Conservation (phyloP, 2,888 invertebrate genomes). For the Lysandra bellargus region DNA sequence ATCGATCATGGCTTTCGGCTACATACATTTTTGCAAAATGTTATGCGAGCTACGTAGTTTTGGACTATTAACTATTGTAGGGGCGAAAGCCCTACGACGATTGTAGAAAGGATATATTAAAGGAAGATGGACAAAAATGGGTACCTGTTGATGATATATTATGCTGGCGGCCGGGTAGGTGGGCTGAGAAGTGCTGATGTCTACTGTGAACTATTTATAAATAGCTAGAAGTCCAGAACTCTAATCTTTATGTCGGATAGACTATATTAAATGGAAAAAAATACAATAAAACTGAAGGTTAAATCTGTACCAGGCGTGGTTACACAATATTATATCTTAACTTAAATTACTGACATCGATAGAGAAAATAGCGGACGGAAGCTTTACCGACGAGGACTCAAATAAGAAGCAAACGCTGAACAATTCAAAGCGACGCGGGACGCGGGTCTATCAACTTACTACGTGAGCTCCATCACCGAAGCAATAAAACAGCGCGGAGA, state of each 20-base stretch:
- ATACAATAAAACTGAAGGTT: neutral
- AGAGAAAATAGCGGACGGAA: neutral
- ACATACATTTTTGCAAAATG: neutral
- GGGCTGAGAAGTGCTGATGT: too few species aligned
- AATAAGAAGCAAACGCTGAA: neutral
- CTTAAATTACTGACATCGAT: neutral
- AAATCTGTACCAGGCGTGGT: neutral
- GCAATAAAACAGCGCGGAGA: slow-evolving; percentile 19
- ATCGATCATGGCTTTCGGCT: neutral
- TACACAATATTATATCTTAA: neutral
- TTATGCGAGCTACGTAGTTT: too few species aligned
- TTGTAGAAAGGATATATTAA: too few species aligned
- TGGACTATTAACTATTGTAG: too few species aligned
- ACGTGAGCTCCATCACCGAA: neutral
- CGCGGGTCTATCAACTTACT: neutral
- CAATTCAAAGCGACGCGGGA: neutral
- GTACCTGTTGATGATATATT: too few species aligned
- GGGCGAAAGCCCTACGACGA: too few species aligned
- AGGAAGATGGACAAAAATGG: too few species aligned
- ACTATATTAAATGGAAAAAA: too few species aligned
- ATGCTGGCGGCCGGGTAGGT: too few species aligned
- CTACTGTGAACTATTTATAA: too few species aligned
- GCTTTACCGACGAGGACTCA: neutral
- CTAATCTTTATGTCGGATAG: neutral
- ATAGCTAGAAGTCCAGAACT: neutral